phyloP scores from a whole-genome alignment of 2,888 invertebrate species.

The Tinea semifulvella region DNA sequence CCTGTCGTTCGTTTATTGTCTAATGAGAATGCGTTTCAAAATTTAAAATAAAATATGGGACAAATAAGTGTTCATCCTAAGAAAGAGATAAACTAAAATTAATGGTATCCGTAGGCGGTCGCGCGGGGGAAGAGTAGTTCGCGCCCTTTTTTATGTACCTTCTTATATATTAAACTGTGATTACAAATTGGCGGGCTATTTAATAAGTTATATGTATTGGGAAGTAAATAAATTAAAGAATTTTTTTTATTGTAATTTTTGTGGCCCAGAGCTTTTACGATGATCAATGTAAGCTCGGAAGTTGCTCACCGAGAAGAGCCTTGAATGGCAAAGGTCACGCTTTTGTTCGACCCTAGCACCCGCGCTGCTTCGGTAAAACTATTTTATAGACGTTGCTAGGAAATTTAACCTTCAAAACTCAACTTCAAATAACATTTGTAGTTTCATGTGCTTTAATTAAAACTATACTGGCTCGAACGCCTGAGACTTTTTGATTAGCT shows the following conservation, averaged over 20 bases:
- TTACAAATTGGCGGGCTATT: background rate
- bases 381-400: slow-evolving; percentile 10
- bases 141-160: too few species aligned
- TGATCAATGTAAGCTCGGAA: background rate
- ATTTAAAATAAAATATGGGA: too few species aligned
- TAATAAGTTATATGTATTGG: background rate
- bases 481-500: slow-evolving; percentile 5
- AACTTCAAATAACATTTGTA: slow-evolving; percentile 8
- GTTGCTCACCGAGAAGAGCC: slow-evolving; percentile 5
- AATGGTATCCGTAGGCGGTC: too few species aligned
- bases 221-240: too few species aligned
- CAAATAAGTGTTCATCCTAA: too few species aligned
- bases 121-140: too few species aligned
- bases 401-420: slow-evolving; percentile 6
- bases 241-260: too few species aligned
- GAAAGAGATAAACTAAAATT: too few species aligned
- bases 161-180: too few species aligned
- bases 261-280: too few species aligned
- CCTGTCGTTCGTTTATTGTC: too few species aligned
- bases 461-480: background rate
- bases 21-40: too few species aligned
- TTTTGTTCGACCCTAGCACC: slow-evolving; percentile 8
- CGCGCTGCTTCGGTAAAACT: slow-evolving; percentile 12
- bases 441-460: slow-evolving; percentile 6
- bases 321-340: slow-evolving; percentile 12